Evolutionary conservation across 2,797 vertebrate species (phyloP).

Genomic region (Peromyscus attwateri): DNA sequence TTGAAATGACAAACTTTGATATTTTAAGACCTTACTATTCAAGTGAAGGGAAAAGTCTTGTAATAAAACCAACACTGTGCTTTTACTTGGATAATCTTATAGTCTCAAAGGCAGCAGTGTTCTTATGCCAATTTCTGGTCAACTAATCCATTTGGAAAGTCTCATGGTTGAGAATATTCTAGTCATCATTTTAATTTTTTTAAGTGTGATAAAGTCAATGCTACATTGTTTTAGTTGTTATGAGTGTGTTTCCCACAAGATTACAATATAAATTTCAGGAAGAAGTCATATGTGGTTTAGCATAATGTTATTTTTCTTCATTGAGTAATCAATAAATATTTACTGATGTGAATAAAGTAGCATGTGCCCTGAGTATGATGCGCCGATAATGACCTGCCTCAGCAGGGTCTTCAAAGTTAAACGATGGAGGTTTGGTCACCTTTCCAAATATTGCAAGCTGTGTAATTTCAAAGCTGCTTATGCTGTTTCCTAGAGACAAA

Average conservation of each 20-base stretch:
- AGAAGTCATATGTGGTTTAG: not conserved
- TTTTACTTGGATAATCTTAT: conserved; percentile 79
- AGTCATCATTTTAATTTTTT: not conserved
- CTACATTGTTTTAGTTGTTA: not conserved
- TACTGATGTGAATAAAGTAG: conserved; percentile 37
- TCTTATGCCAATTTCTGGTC: conserved; percentile 67
- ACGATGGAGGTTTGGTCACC: not conserved
- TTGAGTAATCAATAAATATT: not conserved
- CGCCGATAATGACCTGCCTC: not conserved
- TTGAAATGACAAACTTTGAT: conserved; percentile 84
- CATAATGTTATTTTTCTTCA: conserved; percentile 21
- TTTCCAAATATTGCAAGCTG: not conserved
- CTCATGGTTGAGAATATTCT: conserved; percentile 30
- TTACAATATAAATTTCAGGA: conserved; percentile 38
- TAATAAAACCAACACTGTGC: conserved; percentile 75
- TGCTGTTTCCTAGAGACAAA: not conserved
- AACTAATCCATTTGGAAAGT: conserved; percentile 59
- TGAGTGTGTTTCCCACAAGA: conserved; percentile 20
- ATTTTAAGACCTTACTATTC: conserved; percentile 82
- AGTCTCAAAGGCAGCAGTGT: conserved; percentile 54
- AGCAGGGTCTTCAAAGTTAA: not conserved
- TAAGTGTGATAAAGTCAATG: conserved; percentile 1
- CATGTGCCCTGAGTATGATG: not conserved
- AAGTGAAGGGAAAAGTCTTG: conserved; percentile 83
- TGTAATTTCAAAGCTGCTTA: not conserved